Conservation (phyloP, 2,888 invertebrate genomes). For the Cantharis flavilabris region DNA sequence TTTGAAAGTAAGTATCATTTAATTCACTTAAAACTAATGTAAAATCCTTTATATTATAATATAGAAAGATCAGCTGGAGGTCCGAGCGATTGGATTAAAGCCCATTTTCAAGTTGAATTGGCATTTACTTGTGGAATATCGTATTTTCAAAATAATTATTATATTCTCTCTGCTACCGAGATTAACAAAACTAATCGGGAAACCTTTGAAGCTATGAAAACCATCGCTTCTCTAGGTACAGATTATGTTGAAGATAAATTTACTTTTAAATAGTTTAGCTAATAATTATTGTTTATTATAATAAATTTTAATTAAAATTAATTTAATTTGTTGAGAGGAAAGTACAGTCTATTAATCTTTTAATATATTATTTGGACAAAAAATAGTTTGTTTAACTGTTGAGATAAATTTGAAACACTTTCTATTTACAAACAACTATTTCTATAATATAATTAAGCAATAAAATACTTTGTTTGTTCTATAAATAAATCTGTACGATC, state of each 20-base stretch:
- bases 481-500: constrained; percentile 62
- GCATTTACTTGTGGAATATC: not conserved
- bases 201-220: not conserved
- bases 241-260: not conserved
- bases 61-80: not conserved
- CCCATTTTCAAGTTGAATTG: not conserved
- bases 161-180: not conserved
- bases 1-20: not conserved
- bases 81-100: constrained; percentile 1
- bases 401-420: not conserved
- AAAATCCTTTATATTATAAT: not conserved
- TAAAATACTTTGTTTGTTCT: constrained; percentile 5
- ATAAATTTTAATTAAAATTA: not conserved
- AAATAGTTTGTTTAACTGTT: not conserved
- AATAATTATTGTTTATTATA: not conserved
- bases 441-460: not conserved
- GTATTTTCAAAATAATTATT: not conserved
- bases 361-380: too few species aligned
- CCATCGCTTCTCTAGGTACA: not conserved
- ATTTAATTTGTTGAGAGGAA: not conserved
- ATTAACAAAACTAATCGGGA: not conserved
- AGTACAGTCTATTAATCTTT: too few species aligned
- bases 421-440: not conserved
- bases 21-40: not conserved
- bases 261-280: not conserved